phyloP scores from a whole-genome alignment of 2,888 invertebrate genomes.

The Drosophila kambysellisi region DNA sequence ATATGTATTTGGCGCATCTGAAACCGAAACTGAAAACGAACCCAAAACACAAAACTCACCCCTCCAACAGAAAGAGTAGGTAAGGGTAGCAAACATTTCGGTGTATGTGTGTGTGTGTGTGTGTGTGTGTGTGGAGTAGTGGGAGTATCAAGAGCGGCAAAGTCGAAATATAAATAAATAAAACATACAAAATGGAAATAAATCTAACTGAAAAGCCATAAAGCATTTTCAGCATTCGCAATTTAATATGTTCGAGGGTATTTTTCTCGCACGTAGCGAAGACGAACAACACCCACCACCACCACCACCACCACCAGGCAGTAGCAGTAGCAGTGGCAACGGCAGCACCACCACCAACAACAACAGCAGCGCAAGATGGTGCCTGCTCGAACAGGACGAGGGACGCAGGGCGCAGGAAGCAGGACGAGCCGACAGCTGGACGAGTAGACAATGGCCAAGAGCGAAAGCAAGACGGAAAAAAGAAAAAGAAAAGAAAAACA shows the following conservation, averaged over 20 bases:
- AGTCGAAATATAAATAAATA: slow-evolving; percentile 82
- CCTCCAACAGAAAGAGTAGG: slow-evolving; percentile 32
- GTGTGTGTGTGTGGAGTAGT: slow-evolving; percentile 51
- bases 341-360: slow-evolving; percentile 45
- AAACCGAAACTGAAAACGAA: slow-evolving; percentile 67
- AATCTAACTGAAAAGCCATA: slow-evolving; percentile 85
- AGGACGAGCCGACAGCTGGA: slow-evolving; percentile 50
- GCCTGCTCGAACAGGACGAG: slow-evolving; percentile 62
- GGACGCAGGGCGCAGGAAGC: slow-evolving; percentile 25
- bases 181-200: slow-evolving; percentile 84
- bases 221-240: slow-evolving; percentile 85
- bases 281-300: slow-evolving; percentile 80
- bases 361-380: slow-evolving; percentile 70
- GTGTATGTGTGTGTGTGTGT: slow-evolving; percentile 17
- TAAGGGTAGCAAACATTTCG: slow-evolving; percentile 48
- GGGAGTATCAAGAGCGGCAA: slow-evolving; percentile 74
- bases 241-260: slow-evolving; percentile 84
- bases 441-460: slow-evolving; percentile 61
- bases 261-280: slow-evolving; percentile 81
- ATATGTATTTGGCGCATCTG: slow-evolving; percentile 71
- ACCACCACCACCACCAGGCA: slow-evolving; percentile 62
- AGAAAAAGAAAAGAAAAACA: slow-evolving; percentile 13
- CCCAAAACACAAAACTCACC: slow-evolving; percentile 58
- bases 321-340: slow-evolving; percentile 38
- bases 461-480: slow-evolving; percentile 29